A percentile compares a stretch with the other conserved stretches of the same genome.
Evolutionary conservation across 2,113 vertebrate species (phyloP).

Genomic region (Rhea americana): DNA sequence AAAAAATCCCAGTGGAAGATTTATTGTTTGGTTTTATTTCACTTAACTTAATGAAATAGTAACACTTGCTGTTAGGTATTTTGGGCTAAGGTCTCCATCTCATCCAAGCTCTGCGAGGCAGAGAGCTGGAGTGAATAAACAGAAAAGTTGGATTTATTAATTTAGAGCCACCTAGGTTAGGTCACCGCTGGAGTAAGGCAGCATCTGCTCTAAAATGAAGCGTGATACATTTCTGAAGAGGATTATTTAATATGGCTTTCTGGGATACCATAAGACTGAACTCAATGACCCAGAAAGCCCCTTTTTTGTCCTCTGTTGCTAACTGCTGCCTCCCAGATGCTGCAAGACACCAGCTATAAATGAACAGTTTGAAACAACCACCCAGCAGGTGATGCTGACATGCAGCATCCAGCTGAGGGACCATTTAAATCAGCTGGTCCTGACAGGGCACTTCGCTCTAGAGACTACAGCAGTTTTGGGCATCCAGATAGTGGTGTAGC

Average conservation of each 20-base stretch:
- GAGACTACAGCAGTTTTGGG: background rate
- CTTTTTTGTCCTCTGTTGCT: background rate
- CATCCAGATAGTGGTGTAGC: background rate
- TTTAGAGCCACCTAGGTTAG: background rate
- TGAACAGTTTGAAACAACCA: background rate
- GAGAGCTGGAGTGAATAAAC: background rate
- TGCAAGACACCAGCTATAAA: background rate
- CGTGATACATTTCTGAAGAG: slow-evolving; percentile 35
- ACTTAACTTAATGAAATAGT: background rate
- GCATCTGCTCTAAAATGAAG: slow-evolving; percentile 10
- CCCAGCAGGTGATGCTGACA: background rate
- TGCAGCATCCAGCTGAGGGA: background rate
- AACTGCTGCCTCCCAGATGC: background rate
- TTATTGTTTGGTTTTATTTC: slow-evolving; percentile 48
- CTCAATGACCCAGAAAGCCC: background rate
- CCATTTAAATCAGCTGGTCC: background rate
- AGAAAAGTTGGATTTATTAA: background rate
- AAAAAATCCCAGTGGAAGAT: slow-evolving; percentile 44
- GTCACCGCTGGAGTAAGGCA: background rate
- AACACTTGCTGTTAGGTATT: background rate
- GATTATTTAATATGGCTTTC: background rate
- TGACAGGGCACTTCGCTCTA: background rate
- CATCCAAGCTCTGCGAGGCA: background rate
- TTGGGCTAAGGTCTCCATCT: background rate
- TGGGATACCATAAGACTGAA: slow-evolving; percentile 33